Evolutionary conservation across 2,797 vertebrate genomes (phyloP), one percentile per base, ranked within the genome.

Genomic region (Rhyacichthys aspro): DNA sequence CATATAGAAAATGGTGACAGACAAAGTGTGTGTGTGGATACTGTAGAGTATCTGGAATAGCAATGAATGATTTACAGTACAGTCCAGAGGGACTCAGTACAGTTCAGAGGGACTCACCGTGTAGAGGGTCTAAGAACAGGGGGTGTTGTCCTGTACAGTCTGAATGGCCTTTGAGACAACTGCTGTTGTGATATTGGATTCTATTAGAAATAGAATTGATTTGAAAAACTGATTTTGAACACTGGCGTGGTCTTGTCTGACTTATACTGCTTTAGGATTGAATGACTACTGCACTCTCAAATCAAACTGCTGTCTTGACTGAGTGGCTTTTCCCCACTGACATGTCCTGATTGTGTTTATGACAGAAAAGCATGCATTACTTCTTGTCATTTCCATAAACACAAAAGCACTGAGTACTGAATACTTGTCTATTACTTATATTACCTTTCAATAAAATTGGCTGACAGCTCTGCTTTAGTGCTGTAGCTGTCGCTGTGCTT

Each of bases 401-500:
- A 58, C 45, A 50, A 43, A 19, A 49, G 34, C 0, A 44, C 11
- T 55, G 28, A 55, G 39, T 17, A 10, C 54, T 50, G 1, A 55
- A 65, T 59, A 19, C 32, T 53, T 10, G 45, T 66, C 7, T 59
- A 11, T 4, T 47, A 37, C 56, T 43, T 28, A 28, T 0, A 38
- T 37, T 17, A 17, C 10, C 23, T 34, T n/a, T 16, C 43, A 43
- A 54, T 16, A 18, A 62, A 72, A 78, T 57, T 49, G 15, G 64
- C 23, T 45, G 76, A 67, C 49, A 70, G 44, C 59, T 69, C 23
- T 65, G 67, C 63, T 61, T 65, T 53, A 48, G 33, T 28, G 39
- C 44, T 33, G 60, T 63, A 49, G 62, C 70, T 77, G 74, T 76
- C 59, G 43, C 67, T 71, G 36, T 76, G 65, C 73, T 59, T 54